Base-by-base conservation (phyloP, 2,113 vertebrate species). In the Pelodiscus sinensis region DNA sequence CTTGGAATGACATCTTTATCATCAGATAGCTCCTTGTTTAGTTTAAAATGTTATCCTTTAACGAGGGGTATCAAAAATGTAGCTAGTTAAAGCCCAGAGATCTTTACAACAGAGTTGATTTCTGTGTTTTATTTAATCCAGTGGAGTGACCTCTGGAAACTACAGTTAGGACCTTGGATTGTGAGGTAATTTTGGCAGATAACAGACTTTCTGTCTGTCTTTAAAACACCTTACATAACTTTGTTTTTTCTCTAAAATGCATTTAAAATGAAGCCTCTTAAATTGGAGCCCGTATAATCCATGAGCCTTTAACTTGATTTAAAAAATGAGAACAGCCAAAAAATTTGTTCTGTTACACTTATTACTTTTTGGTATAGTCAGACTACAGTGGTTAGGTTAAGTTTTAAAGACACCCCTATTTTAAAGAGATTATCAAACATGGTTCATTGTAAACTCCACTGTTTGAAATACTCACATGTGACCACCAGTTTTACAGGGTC, bases 1-100 rank as follows among this genome's bases (percentile, higher is more conserved):
- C n/a, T 52, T 0, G 0, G 52, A 5, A 18, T 16, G 1, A 24
- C 2, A 0, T 27, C 55, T 1, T 50, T 80, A 25, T 11, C 6
- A 11, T 82, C 57, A 77, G 3, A 38, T 57, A 13, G 6, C 50
- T 35, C 54, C 2, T 2, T 55, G 24, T 6, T 55, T 84, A 3
- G 21, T 50, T 62, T 68, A 9, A 83, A 94, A 51, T 14, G 24
- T 44, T 55, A 8, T 24, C 0, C 86, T 73, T 88, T 44, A 78
- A 86, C 50, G 31, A 6, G n/a, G 21, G 55, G 1, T 16, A 35
- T 56, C 44, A 68, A 56, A 80, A 25, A 52, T 16, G 38, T 24
- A 82, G 21, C 86, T 0, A 0, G 3, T 21, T 54, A 73, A 27
- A 58, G 87, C 79, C 9, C 4, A 14, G 79, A 51, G 85, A 57